Conservation (phyloP, 1,140 invertebrate species). For the Andrena cerasifolii region DNA sequence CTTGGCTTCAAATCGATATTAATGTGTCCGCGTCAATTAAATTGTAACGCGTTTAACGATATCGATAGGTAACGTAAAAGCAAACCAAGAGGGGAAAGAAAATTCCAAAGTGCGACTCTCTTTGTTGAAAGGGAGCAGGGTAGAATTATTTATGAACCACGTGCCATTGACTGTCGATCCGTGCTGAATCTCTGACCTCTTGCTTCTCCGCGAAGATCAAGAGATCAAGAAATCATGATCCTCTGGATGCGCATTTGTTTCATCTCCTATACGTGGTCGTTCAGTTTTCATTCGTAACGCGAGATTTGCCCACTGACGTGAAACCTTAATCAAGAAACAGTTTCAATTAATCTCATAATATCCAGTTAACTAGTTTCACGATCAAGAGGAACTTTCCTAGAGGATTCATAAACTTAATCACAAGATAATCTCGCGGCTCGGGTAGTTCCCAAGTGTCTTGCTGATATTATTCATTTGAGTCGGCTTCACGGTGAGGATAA, state of each 20-base stretch:
- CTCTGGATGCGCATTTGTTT: neutral
- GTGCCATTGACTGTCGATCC: neutral
- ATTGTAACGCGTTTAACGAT: neutral
- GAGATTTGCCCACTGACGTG: too few relatives aligned
- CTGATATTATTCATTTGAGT: neutral
- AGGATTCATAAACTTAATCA: neutral
- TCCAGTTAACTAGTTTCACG: neutral
- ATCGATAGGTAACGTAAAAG: neutral
- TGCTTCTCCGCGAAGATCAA: neutral
- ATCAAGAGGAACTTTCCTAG: neutral
- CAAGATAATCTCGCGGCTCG: neutral
- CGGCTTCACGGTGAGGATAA: neutral
- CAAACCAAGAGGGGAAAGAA: neutral
- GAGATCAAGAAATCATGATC: neutral
- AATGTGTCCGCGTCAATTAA: too few relatives aligned
- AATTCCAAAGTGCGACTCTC: constrained; percentile 3
- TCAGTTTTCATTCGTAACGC: neutral
- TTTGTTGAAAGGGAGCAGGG: neutral
- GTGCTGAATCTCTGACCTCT: neutral
- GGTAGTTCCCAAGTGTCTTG: neutral
- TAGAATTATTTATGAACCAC: constrained; percentile 27
- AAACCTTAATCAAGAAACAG: too few relatives aligned
- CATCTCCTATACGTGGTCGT: neutral
- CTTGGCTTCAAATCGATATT: too few relatives aligned
- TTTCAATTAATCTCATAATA: neutral